Evolutionary conservation across 2,888 invertebrate species (phyloP).

Genomic region (Lasioglossum leucozonium): DNA sequence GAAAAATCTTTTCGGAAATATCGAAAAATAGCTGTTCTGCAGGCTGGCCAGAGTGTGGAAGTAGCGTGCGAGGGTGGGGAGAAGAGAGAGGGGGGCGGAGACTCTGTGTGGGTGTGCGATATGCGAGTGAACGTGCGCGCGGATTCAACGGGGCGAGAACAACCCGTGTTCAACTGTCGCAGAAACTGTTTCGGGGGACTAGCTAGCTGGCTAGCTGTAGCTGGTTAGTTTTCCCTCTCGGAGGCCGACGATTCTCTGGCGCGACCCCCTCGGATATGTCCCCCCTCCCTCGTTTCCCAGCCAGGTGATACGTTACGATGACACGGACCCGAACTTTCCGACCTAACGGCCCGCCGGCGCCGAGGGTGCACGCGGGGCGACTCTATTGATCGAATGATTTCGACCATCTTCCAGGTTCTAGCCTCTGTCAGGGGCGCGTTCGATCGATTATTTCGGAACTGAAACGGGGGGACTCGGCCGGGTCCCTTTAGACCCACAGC

Average conservation of each 20-base stretch:
- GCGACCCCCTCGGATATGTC: constrained; percentile 23
- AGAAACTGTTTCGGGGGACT: constrained; percentile 44
- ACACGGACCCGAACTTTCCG: constrained; percentile 39
- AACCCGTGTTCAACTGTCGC: constrained; percentile 52
- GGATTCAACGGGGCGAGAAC: constrained; percentile 45
- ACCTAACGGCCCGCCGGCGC: background rate
- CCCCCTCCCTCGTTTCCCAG: constrained; percentile 12
- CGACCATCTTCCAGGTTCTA: background rate
- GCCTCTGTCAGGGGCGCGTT: too few species aligned
- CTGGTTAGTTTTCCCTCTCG: constrained; percentile 38
- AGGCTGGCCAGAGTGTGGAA: constrained; percentile 5
- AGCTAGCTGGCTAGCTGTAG: background rate
- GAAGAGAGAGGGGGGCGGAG: constrained; percentile 21
- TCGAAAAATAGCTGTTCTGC: background rate
- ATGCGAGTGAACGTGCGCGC: background rate
- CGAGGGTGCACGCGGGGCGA: background rate
- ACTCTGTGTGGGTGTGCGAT: background rate
- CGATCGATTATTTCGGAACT: background rate
- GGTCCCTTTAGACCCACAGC: background rate
- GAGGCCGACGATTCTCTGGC: constrained; percentile 41
- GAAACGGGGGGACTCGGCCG: too few species aligned
- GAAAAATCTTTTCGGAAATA: background rate
- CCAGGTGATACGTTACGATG: constrained; percentile 52
- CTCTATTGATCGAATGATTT: background rate
- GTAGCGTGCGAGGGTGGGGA: constrained; percentile 26